Percentiles rank a stretch among this genome's conserved stretches.
Evolutionary conservation across 1,140 invertebrate genomes (phyloP).

Genomic region (Pseudomyrmex gracilis): DNA sequence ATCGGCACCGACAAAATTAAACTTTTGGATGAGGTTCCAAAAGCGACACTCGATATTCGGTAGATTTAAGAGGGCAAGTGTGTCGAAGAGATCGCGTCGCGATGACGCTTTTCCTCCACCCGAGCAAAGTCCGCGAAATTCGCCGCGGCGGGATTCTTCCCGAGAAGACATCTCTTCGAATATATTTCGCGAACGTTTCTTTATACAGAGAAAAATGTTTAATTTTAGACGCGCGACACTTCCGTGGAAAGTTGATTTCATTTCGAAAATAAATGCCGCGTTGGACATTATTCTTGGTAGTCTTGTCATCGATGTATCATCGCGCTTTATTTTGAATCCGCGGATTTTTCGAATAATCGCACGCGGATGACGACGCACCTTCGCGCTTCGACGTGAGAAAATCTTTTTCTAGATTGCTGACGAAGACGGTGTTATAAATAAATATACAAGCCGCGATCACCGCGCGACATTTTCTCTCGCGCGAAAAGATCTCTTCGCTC

Average conservation of each 20-base stretch:
- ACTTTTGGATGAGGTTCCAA: constrained; percentile 10
- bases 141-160: not conserved
- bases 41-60: constrained; percentile 20
- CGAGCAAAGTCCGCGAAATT: not conserved
- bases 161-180: not conserved
- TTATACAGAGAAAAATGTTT: not conserved
- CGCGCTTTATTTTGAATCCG: constrained; percentile 21
- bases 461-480: constrained; percentile 40
- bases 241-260: no score
- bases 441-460: constrained; percentile 62
- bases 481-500: not conserved
- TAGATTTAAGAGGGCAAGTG: not conserved
- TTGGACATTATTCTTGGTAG: not conserved
- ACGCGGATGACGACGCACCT: constrained; percentile 35
- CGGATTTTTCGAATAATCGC: constrained; percentile 10
- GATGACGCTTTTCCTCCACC: no score
- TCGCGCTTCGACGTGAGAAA: constrained; percentile 12
- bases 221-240: not conserved
- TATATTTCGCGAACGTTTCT: no score
- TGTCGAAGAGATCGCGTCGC: not conserved
- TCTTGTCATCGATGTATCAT: constrained; percentile 16
- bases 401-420: constrained; percentile 55
- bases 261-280: no score
- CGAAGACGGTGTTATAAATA: constrained; percentile 26
- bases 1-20: constrained; percentile 28